Percentiles rank a stretch among this genome's conserved stretches.
Conservation (phyloP, 2,888 invertebrate species). For the Epinotia demarniana region DNA sequence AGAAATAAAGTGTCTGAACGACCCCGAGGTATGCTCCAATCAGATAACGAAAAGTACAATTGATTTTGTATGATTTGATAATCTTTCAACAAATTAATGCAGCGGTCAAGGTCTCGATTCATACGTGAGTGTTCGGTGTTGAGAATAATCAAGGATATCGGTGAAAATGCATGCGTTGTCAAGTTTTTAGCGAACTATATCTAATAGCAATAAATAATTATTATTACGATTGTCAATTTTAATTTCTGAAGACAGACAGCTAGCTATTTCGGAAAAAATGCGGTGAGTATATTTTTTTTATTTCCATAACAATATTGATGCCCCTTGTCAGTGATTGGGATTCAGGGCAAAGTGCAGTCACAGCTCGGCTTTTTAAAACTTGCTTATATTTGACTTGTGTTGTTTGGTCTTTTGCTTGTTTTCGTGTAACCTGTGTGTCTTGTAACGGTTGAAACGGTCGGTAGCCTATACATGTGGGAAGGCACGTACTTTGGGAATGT, state of each 20-base stretch:
- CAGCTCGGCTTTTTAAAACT: neutral
- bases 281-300: neutral
- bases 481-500: constrained; percentile 4
- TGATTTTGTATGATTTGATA: no score
- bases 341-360: neutral
- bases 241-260: neutral
- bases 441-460: constrained; percentile 25
- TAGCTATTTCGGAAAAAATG: neutral
- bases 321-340: neutral
- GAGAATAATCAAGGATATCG: no score
- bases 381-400: constrained; percentile 1
- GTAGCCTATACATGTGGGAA: constrained; percentile 11
- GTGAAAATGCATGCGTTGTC: no score
- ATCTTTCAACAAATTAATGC: neutral
- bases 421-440: constrained; percentile 1
- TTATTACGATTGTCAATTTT: no score
- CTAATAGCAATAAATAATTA: no score
- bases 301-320: neutral
- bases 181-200: no score
- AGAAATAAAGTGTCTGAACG: neutral
- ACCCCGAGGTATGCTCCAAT: neutral
- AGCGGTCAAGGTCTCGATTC: no score
- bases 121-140: no score
- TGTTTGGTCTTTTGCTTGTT: neutral
- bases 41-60: no score